Evolutionary conservation across 1,140 invertebrate species (phyloP), one percentile per base, ranked within the genome.

Genomic region (Aphidius gifuensis): DNA sequence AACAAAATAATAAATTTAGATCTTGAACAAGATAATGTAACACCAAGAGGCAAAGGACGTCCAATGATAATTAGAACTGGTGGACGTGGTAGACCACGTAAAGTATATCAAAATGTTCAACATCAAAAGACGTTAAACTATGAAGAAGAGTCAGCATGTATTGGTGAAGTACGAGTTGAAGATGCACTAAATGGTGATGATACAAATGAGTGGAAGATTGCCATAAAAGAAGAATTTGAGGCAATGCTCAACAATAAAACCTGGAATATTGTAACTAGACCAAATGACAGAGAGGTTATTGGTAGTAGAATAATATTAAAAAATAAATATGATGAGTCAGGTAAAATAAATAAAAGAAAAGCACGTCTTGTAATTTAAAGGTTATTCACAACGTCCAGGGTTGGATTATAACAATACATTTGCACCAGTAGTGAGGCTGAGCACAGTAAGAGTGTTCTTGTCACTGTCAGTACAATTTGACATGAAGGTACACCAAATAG

Each of bases 151-250:
- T n/a, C 44, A 16, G 23, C 16, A 49, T 6, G 58, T 23, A 49
- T 43, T 8, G 11, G 32, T 21, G 9, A 39, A 62, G 40, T 11
- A 39, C 8, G 23, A 43, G 21, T 11, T 43, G 62, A 72, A 54
- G 69, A 77, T 68, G 75, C 72, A 40, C 69, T 70, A 8, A 69
- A 68, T 49, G 70, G 59, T 32, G 5, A 64, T 54, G 68, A 78
- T 53, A 11, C 5, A 6, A 5, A 21, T 11, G 58, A 68, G 64
- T 77, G 76, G 70, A 60, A 69, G 62, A 49, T 16, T 60, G 73
- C 73, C n/a, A 69, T 77, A 63, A 56, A 74, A 7, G 64, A 66
- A n/a, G 77, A 79, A 67, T 71, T 70, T 47, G 63, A 70, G 21
- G 70, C 68, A 7, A 65, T 73, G 64, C 60, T 70, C 21, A 71